A percentile compares a stretch with the other conserved stretches of the same genome.
phyloP scores from a whole-genome alignment of 2,113 vertebrate species.

The Thymallus thymallus region DNA sequence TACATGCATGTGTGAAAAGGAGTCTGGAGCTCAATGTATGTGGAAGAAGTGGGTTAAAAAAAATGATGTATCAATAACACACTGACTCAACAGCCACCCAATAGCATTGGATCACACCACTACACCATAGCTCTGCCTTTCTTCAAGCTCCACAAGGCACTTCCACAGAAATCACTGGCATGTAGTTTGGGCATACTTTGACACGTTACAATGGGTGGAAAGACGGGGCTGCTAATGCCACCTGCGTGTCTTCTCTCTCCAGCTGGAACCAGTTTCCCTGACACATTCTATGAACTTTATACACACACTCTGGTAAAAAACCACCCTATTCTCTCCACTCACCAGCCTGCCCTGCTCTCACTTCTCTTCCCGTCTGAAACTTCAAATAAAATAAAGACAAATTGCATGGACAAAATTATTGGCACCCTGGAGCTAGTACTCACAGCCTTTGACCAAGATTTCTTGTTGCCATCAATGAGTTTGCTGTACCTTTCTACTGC shows the following conservation, averaged over 20 bases:
- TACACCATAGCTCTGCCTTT: not conserved
- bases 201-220: not conserved
- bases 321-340: conserved; percentile 40
- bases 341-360: conserved; percentile 30
- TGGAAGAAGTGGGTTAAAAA: not conserved
- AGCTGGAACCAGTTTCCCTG: conserved; percentile 46
- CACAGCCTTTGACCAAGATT: no score
- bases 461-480: no score
- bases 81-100: not conserved
- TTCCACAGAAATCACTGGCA: not conserved
- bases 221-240: not conserved
- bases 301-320: conserved; percentile 60
- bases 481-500: no score
- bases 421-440: no score
- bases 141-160: no score
- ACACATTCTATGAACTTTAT: conserved; percentile 50
- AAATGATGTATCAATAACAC: no score
- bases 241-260: conserved; percentile 4
- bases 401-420: no score
- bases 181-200: not conserved
- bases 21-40: not conserved
- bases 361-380: conserved; percentile 47
- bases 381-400: conserved; percentile 20
- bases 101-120: not conserved
- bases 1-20: not conserved